Conservation (phyloP, 2,888 invertebrate genomes). For the Meiosimyza decipiens region DNA sequence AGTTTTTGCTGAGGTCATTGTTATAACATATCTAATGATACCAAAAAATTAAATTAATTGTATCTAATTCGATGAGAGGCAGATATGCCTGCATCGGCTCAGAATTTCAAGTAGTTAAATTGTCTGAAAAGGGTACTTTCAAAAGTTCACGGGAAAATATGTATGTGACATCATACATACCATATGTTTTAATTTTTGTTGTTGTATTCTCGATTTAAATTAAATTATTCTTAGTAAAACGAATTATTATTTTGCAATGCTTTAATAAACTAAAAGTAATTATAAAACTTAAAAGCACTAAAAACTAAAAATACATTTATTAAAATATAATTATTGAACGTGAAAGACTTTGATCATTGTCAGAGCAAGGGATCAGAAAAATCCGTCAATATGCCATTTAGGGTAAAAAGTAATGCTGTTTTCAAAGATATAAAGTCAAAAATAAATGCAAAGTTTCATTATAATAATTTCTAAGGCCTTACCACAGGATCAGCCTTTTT, state of each 20-base stretch:
- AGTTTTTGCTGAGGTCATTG: too few relatives aligned
- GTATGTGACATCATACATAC: neutral
- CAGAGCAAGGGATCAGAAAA: neutral
- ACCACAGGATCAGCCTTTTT: constrained; percentile 65
- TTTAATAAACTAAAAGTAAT: neutral
- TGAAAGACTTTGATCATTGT: neutral
- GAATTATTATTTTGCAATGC: neutral
- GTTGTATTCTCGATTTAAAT: neutral
- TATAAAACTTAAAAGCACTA: neutral
- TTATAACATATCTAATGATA: too few relatives aligned
- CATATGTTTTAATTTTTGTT: neutral
- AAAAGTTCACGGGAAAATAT: too few relatives aligned
- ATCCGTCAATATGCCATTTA: constrained; percentile 38
- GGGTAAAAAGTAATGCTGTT: constrained; percentile 58
- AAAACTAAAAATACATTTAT: neutral
- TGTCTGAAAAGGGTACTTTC: too few relatives aligned
- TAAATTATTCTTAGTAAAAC: neutral
- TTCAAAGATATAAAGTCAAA: constrained; percentile 14
- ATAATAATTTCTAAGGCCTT: constrained; percentile 2
- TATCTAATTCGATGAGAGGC: too few relatives aligned
- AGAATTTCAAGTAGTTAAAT: too few relatives aligned
- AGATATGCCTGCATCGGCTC: neutral
- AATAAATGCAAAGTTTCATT: neutral
- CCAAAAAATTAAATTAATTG: too few relatives aligned
- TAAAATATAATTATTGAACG: neutral